A percentile compares a stretch with the other conserved stretches of the same genome.
phyloP scores from a whole-genome alignment of 1,140 invertebrate genomes.

The Triops longicaudatus region DNA sequence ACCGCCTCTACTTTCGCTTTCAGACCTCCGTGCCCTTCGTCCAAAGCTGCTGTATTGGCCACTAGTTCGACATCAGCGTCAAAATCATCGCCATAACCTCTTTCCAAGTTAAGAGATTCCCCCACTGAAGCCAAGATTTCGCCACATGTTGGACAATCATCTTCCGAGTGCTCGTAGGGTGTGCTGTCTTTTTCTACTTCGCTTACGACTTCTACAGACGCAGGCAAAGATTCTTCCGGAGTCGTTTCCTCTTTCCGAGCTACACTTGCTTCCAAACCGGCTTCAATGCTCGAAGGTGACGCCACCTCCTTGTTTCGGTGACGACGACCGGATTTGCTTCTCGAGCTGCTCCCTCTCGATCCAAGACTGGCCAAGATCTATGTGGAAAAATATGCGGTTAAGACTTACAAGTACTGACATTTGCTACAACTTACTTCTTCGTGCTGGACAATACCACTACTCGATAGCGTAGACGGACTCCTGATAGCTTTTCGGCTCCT shows the following conservation, averaged over 20 bases:
- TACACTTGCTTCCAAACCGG: background rate
- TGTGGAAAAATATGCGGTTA: background rate
- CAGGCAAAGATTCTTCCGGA: background rate
- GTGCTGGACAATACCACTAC: constrained; percentile 15
- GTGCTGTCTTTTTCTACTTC: background rate
- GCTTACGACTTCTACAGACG: background rate
- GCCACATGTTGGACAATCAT: background rate
- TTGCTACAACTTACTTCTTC: background rate
- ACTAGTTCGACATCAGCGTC: background rate
- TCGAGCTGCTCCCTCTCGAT: background rate
- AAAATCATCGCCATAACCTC: background rate
- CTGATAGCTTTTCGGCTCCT: background rate
- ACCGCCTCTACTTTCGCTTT: constrained; percentile 1
- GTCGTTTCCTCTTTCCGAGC: background rate
- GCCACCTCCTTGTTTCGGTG: background rate
- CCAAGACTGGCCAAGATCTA: background rate
- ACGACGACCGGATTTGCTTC: background rate
- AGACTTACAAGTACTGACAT: background rate
- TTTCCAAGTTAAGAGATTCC: background rate
- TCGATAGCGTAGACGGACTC: constrained; percentile 9
- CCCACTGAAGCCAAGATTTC: constrained; percentile 1
- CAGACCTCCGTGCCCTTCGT: background rate
- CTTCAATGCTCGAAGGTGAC: background rate
- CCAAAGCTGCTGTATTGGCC: background rate
- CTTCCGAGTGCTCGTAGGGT: background rate